A percentile compares a stretch with the other conserved stretches of the same genome.
These are phyloP conservation scores for Chaetodon auriga DNA, from an alignment of 2,113 vertebrate species.

Conservation along the genomic window DNA sequence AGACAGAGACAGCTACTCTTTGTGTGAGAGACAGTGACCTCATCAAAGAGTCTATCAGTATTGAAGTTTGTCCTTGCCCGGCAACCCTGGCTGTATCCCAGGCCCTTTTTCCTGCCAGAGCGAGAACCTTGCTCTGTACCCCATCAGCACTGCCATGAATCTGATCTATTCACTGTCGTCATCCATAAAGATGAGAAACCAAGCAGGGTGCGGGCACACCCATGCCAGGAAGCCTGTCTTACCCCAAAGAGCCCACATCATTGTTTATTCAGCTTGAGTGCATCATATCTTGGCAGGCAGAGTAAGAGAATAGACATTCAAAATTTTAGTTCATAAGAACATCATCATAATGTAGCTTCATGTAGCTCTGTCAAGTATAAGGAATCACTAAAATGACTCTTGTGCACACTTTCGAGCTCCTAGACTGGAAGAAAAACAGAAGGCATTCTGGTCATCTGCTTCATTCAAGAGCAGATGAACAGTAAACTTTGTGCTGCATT, in stretches of 20 bases:
- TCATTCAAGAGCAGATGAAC: conserved; percentile 38
- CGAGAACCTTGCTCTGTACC: conserved; percentile 32
- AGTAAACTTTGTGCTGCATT: conserved; percentile 47
- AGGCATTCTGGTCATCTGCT: conserved; percentile 28
- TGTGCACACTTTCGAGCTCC: neutral
- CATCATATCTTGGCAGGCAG: conserved; percentile 76
- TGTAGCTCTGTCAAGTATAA: conserved; percentile 7
- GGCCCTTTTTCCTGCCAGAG: conserved; percentile 47
- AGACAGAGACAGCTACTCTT: conserved; percentile 16
- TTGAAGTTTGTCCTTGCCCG: conserved; percentile 53
- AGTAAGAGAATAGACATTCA: conserved; percentile 61
- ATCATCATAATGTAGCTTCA: conserved; percentile 39
- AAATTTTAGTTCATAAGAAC: conserved; percentile 56
- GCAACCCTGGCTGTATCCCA: conserved; percentile 69
- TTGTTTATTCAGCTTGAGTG: conserved; percentile 83
- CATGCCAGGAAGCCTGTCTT: conserved; percentile 77
- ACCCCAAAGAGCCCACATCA: conserved; percentile 75
- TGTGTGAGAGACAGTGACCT: conserved; percentile 55
- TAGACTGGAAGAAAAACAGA: conserved; percentile 11
- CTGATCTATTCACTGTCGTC: conserved; percentile 73
- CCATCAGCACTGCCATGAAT: conserved; percentile 58
- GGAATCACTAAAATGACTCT: conserved; percentile 22
- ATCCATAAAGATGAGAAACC: conserved; percentile 71
- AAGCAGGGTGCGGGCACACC: conserved; percentile 62
- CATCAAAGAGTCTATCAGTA: conserved; percentile 47